Conservation (phyloP, 2,113 vertebrate genomes). For the Cisticola juncidis region DNA sequence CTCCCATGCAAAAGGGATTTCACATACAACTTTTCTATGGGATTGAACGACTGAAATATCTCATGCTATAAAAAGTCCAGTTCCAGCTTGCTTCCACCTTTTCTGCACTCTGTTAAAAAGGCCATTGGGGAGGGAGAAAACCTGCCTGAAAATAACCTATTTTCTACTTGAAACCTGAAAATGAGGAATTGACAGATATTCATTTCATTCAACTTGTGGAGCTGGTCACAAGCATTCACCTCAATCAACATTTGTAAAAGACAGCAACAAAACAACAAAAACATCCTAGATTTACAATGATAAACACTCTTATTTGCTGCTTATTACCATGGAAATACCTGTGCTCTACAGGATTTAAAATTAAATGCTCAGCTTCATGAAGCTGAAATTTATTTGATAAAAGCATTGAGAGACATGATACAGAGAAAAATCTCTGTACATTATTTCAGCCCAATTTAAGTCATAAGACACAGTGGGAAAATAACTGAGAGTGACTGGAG, state of each 20-base stretch:
- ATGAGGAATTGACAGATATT: neutral
- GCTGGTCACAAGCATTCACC: neutral
- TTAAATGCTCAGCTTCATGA: neutral
- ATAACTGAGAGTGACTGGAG: neutral
- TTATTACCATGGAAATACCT: neutral
- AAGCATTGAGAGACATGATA: neutral
- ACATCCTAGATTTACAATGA: neutral
- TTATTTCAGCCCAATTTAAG: neutral
- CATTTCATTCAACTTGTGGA: neutral
- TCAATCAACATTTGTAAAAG: neutral
- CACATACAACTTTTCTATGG: neutral
- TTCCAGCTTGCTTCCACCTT: neutral
- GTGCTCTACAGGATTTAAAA: neutral
- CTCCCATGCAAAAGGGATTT: neutral
- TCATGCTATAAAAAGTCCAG: neutral
- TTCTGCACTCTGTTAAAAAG: neutral
- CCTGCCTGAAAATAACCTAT: neutral
- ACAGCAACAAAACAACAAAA: neutral
- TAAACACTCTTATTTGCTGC: neutral
- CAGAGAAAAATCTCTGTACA: neutral
- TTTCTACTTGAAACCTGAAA: neutral
- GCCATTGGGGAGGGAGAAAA: fast-evolving
- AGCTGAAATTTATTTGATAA: neutral
- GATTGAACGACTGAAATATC: neutral
- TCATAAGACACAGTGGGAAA: neutral